Base-by-base conservation (phyloP, 2,888 invertebrate species). In the Chelonus formosanus region DNA sequence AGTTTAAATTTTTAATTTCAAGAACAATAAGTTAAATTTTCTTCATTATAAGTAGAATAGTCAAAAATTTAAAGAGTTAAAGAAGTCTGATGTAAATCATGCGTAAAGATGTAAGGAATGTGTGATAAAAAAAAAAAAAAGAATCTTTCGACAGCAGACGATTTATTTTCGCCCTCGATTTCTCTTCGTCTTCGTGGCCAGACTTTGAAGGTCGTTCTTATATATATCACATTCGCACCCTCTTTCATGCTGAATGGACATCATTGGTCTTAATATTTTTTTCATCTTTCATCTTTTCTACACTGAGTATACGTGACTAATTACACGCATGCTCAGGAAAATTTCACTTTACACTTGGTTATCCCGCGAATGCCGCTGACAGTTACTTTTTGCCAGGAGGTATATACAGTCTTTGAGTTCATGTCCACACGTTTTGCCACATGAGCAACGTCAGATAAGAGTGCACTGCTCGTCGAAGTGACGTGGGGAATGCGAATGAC, bases 151-250 rank as follows among this genome's bases (percentile, higher is more conserved):
- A 64, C 57, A 58, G 53, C 52, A 35, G 59, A 65, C 53, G 59
- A 59, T 65, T 65, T 65, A 65, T 65, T 53, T 20, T 53, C 35
- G 65, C 53, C 54, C 59, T 54, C 65, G 65, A 65, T 65, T 65
- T 65, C 65, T 59, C 65, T 43, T 64, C 65, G 36, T 63, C 63
- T 63, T 20, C 34, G 43, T 47, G 31, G 8, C 45, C 40, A 52
- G 20, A 45, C 45, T 44, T 45, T 56, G 59, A 59, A 59, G 54
- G 48, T 65, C 54, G 44, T 36, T 59, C 31, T 65, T 48, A 54
- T 65, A 54, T 60, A 59, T 65, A 58, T 48, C 55, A 44, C 52
- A 45, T 48, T 50, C 36, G 62, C 55, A 63, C 50, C 56, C 56
- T 63, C 56, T 56, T 31, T 50, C 56, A 40, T 56, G 54, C 55